Evolutionary conservation across 2,888 invertebrate species (phyloP), one percentile per base, ranked within the genome.

Genomic region (Tubulanus polymorphus): DNA sequence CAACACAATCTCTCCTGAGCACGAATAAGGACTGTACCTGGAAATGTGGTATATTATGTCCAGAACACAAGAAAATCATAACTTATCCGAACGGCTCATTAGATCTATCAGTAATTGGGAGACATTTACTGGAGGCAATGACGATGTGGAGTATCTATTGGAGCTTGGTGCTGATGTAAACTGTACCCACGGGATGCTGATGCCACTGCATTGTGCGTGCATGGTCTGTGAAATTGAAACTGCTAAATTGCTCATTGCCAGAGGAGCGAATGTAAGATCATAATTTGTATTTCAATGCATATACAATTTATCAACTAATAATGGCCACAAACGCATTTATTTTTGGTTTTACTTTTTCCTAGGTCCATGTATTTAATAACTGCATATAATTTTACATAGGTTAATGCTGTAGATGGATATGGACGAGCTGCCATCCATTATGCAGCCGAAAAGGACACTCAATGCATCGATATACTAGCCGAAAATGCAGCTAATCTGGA

Each of bases 201-300:
- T 78, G 37, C 78, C 78, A 0, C 63, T 78, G 12, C 78, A 78
- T 51, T 75, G 74, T 63, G 75, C 78, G 8, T 76, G 76, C 61
- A 76, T 77, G 74, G 72, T 72, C 48, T 71, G 70, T 28, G 75
- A 77, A 51, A 63, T 55, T 37, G 62, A 67, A 29, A 62, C 64
- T 48, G 57, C 73, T 3, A 56, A 66, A 48, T 60, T 76, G 5
- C 62, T 78, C 10, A 52, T 78, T 6, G 59, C 67, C 18, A 69
- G 66, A 54, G 76, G 77, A 20, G 76, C 78, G 3, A 60, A 66
- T 66, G 76, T 76, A 58, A 56, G 63, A n/a, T n/a, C n/a, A n/a
- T n/a, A n/a, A n/a, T n/a, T n/a, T n/a, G n/a, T n/a, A n/a, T n/a
- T n/a, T n/a, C n/a, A n/a, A n/a, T n/a, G n/a, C n/a, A n/a, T n/a